Conservation (phyloP, 2,113 vertebrate genomes). For the Suncus etruscus region DNA sequence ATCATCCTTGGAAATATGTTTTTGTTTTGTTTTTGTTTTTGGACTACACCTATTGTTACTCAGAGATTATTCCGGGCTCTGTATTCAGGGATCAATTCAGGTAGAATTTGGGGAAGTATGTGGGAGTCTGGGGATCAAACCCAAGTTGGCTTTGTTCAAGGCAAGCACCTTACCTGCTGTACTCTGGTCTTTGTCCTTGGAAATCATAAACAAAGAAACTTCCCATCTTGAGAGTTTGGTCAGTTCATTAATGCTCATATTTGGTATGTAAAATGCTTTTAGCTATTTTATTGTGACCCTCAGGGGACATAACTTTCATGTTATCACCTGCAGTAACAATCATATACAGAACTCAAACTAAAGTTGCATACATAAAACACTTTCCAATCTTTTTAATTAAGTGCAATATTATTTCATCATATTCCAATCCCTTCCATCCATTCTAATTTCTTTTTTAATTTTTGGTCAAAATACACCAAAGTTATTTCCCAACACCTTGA, state of each 20-base stretch:
- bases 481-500: background rate
- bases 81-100: no score
- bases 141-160: no score
- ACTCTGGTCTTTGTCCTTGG: background rate
- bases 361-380: background rate
- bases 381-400: background rate
- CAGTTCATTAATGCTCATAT: background rate
- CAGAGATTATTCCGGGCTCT: no score
- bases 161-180: no score
- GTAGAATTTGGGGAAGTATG: no score
- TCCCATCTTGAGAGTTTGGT: background rate
- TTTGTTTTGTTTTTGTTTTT: no score
- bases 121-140: no score
- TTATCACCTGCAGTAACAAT: background rate
- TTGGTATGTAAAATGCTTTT: background rate
- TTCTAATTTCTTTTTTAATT: slow-evolving; percentile 36
- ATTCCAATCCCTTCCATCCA: no score
- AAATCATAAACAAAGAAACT: background rate
- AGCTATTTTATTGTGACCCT: background rate
- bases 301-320: background rate
- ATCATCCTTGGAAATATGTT: background rate
- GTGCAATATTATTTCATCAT: background rate
- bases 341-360: background rate
- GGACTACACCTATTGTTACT: no score
- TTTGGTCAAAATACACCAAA: background rate